Conservation (phyloP, 1,140 invertebrate genomes). For the Pseudachorutes palmiensis region DNA sequence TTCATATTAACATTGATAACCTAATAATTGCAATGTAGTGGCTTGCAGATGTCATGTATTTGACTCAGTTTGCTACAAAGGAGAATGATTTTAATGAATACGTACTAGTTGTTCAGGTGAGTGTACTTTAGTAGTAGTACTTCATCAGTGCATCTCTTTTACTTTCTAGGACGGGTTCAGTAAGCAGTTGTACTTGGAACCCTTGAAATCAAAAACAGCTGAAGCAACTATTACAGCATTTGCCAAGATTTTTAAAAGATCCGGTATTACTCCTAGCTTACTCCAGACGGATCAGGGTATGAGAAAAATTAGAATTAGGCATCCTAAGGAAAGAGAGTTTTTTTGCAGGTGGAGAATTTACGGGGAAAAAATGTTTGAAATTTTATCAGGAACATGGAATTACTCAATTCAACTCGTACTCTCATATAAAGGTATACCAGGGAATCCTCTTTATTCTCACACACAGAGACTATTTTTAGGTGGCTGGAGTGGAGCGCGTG, state of each 20-base stretch:
- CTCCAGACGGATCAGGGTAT: background rate
- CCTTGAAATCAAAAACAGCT: conserved; percentile 14
- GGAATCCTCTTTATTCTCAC: background rate
- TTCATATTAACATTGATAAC: background rate
- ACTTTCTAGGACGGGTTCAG: conserved; percentile 17
- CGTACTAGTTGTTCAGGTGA: background rate
- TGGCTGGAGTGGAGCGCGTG: conserved; percentile 8
- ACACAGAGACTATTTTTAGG: background rate
- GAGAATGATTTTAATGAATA: background rate
- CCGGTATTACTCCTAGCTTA: background rate
- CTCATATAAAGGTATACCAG: background rate
- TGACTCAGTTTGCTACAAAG: background rate
- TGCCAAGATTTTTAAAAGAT: conserved; percentile 18
- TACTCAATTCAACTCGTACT: conserved; percentile 6
- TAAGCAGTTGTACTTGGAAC: background rate
- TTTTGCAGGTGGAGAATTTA: background rate
- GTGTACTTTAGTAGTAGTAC: background rate
- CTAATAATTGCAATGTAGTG: background rate
- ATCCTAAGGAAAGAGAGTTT: background rate
- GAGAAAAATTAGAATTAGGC: background rate
- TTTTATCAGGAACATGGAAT: background rate
- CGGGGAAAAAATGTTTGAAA: background rate
- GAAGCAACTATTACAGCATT: background rate
- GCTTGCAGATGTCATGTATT: background rate
- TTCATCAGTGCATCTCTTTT: background rate